Base-by-base conservation (phyloP, 2,888 invertebrate species). In the Cloeon dipterum region DNA sequence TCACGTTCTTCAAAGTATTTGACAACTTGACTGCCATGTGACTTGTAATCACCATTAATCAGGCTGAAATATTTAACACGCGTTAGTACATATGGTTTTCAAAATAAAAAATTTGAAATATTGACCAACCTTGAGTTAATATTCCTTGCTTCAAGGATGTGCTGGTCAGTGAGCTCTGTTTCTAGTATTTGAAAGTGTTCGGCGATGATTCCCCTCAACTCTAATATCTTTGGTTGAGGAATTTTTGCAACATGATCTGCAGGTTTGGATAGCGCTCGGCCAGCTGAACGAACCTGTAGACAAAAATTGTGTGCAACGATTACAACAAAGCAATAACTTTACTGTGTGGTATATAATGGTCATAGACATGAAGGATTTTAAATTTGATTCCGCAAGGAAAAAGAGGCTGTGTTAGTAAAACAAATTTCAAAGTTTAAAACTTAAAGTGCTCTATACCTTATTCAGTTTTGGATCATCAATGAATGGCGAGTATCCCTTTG, bases 21-120 rank as follows among this genome's bases (percentile, higher is more conserved):
- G 5, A 73, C 74, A 20, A 76, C 70, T 39, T 57, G 60, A 42
- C 52, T 47, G 0, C 70, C 71, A 49, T 71, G 70, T 1, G 62
- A 57, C 40, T 60, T 58, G 44, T 62, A 66, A 11, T 59, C 56
- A 5, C 53, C 46, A 43, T 66, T 61, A n/a, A n/a, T n/a, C n/a
- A n/a, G n/a, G 23, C 68, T 70, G 44, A 2, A 45, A 43, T 32
- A 26, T n/a, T n/a, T n/a, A n/a, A n/a, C n/a, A n/a, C n/a, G n/a
- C n/a, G n/a, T n/a, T 39, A 19, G 34, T 40, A 37, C 13, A 26
- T 25, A n/a, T 13, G 3, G 11, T 32, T 5, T 32, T 10, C 2
- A 2, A 10, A n/a, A 18, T 32, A 8, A 18, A 19, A 19, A 11
- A n/a, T n/a, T 5, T 10, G 10, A 16, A 17, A 26, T 29, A 29